These are phyloP conservation scores for Drosophila equinoxialis DNA, from an alignment of 1,140 invertebrate genomes.

Conservation along the genomic window DNA sequence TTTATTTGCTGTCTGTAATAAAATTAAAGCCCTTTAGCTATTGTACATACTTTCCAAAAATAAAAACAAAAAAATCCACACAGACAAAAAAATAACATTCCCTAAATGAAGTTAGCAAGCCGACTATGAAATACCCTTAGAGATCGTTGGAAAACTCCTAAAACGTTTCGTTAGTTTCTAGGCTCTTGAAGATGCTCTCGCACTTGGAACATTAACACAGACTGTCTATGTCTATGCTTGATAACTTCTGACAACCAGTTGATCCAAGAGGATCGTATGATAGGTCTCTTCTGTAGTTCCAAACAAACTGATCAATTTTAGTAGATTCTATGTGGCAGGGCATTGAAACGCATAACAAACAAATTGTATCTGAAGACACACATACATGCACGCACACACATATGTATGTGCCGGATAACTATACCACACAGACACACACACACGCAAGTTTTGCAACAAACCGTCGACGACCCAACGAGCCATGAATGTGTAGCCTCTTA, in stretches of 20 bases:
- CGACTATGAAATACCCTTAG: no score
- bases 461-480: conserved; percentile 58
- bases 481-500: conserved; percentile 77
- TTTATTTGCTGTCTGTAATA: conserved; percentile 81
- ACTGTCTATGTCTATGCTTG: no score
- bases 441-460: conserved; percentile 18
- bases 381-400: conserved; percentile 21
- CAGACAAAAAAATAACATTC: conserved; percentile 19
- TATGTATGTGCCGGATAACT: background rate
- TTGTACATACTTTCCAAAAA: conserved; percentile 56
- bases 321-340: background rate
- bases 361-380: conserved; percentile 60
- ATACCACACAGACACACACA: conserved; percentile 1
- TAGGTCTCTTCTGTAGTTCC: background rate
- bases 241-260: no score
- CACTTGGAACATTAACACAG: no score
- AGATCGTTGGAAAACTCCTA: no score
- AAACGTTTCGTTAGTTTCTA: no score
- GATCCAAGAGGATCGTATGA: no score
- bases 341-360: conserved; percentile 46
- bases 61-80: conserved; percentile 23
- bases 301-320: background rate
- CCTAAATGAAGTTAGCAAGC: no score
- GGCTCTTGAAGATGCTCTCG: no score
- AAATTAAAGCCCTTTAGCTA: conserved; percentile 82